A percentile compares a stretch with the other conserved stretches of the same genome.
phyloP scores from a whole-genome alignment of 2,888 invertebrate genomes.

The Crocallis elinguaria region DNA sequence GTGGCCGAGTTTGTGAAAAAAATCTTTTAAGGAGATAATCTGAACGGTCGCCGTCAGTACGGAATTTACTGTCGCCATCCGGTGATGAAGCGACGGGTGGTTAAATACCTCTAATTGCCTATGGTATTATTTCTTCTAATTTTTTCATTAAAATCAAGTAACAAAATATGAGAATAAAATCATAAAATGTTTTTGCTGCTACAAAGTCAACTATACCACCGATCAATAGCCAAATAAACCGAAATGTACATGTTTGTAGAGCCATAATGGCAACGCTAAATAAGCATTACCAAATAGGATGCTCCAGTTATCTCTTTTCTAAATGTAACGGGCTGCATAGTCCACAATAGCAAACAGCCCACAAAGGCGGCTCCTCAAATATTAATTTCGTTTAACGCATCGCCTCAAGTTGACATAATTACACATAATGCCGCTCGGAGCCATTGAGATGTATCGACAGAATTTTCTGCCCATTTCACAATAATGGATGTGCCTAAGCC shows the following conservation, averaged over 20 bases:
- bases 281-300: constrained; percentile 22
- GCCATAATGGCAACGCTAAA: constrained; percentile 13
- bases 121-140: no score
- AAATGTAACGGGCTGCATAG: constrained; percentile 14
- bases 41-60: constrained; percentile 41
- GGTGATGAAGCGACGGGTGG: not conserved
- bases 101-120: not conserved
- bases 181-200: not conserved
- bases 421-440: constrained; percentile 57
- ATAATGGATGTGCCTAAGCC: constrained; percentile 59
- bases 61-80: constrained; percentile 41
- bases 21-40: constrained; percentile 46
- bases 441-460: constrained; percentile 66
- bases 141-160: no score
- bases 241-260: constrained; percentile 1
- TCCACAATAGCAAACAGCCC: not conserved
- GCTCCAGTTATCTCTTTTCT: constrained; percentile 26
- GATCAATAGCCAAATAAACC: constrained; percentile 9
- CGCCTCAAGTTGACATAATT: constrained; percentile 62
- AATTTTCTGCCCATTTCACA: constrained; percentile 78
- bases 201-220: not conserved
- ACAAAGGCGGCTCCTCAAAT: constrained; percentile 23
- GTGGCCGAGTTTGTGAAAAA: constrained; percentile 48
- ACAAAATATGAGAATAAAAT: no score
- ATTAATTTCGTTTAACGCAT: constrained; percentile 53